Base-by-base conservation (phyloP, 2,888 invertebrate species). In the Autographa pulchrina region DNA sequence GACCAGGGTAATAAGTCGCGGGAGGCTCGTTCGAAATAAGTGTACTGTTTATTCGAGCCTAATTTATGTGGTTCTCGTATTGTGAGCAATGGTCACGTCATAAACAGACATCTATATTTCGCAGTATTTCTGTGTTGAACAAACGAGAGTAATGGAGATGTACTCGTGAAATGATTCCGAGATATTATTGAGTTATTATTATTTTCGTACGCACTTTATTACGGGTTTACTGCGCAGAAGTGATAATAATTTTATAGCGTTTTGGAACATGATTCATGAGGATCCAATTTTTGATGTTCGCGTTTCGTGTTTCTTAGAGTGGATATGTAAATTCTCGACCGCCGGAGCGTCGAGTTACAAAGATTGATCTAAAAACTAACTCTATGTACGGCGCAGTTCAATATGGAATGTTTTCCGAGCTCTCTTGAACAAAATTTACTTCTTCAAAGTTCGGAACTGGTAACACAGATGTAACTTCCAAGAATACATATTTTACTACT, bases 61-160 rank as follows among this genome's bases (percentile, higher is more conserved):
- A 89, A 91, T 90, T 90, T 90, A 89, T 90, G 85, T 88, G 87
- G 85, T 84, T 82, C 79, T 81, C 71, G 84, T 85, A 82, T 85
- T 77, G 75, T 85, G 84, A 83, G 77, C 78, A 79, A 86, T 80
- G 79, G 81, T 63, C 69, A 72, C 62, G 83, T 85, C 86, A 86
- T 86, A 80, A 78, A 71, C 84, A 85, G 77, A 52, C 48, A 65
- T 58, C 70, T 62, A 68, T 83, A 82, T 72, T 79, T 76, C 35
- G 31, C 9, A 41, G 59, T 68, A 75, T 72, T 75, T 81, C 77
- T 74, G 63, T 65, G 62, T 68, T 62, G 69, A 75, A 75, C 65
- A 65, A 80, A 73, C 68, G 70, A 25, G 13, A 56, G 61, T 84
- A 80, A 78, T 82, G 32, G 66, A 72, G 68, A 31, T 70, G 59